Base-by-base conservation (phyloP, 1,140 invertebrate genomes). In the Luehdorfia chinensis region DNA sequence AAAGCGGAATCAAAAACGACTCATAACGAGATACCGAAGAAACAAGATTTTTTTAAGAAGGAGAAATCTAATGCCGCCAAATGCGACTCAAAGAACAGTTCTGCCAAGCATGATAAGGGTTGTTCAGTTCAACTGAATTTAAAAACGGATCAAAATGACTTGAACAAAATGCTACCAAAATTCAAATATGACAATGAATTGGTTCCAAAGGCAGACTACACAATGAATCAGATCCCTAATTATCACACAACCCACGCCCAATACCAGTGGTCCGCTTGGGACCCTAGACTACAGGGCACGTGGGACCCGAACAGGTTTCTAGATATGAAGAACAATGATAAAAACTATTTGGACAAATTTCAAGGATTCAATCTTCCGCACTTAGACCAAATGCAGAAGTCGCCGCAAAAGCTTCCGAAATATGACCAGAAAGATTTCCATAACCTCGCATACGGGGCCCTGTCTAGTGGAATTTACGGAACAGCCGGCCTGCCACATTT, bases 241-340 rank as follows among this genome's bases (percentile, higher is more conserved):
- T 91, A 90, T 50, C 89, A 90, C 52, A 87, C 89, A 7, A 78
- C 88, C 0, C 90, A 80, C 70, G 70, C 87, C 0, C 89, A 91
- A 54, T 91, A 91, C 46, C 88, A 88, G 61, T 91, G 90, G 84
- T 88, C 90, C 55, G 87, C 87, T 2, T 92, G 90, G 90, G 89
- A 91, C 47, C 78, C 73, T 19, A 52, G 83, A 8, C 46, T 86
- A n/a, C 83, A 81, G 36, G 67, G 72, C 14, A 76, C 81, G 0
- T 88, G 87, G 87, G 87, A 88, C 16, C 85, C 79, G 31, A 87
- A 81, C 44, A 65, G 86, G 37, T 84, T 84, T 52, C 57, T 87
- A 6, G 83, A 88, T 30, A 74, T 87, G 54, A 83, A 86, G 50
- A 85, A 76, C 48, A 75, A 72, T 13, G 86, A 88, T 23, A 88